Conservation (phyloP, 2,888 invertebrate genomes). For the Adelphocoris suturalis region DNA sequence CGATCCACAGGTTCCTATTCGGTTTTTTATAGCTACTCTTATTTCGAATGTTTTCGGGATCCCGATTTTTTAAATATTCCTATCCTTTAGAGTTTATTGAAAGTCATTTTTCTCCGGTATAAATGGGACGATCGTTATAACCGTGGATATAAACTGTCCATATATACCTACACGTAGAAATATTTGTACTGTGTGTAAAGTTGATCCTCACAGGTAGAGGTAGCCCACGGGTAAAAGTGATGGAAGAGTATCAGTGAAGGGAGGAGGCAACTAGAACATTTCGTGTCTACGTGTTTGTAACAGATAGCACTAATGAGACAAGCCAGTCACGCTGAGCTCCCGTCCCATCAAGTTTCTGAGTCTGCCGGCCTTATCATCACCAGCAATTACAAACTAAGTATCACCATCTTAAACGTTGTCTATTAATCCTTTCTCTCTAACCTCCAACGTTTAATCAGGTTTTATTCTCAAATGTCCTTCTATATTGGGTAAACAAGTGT, state of each 20-base stretch:
- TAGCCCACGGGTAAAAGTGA: neutral
- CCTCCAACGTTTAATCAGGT: neutral
- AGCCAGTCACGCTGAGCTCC: constrained; percentile 36
- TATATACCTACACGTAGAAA: no score
- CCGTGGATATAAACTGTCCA: no score
- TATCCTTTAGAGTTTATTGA: no score
- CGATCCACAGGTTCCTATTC: no score
- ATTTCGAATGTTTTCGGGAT: no score
- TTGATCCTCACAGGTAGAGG: no score
- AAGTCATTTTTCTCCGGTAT: no score
- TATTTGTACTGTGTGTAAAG: no score
- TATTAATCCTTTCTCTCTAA: neutral
- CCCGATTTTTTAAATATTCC: no score
- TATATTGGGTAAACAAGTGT: neutral
- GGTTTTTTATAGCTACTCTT: no score
- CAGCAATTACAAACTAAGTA: neutral
- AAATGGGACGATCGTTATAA: no score
- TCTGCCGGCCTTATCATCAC: constrained; percentile 13
- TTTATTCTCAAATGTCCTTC: neutral
- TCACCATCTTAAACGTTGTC: constrained; percentile 10
- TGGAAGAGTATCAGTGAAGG: neutral
- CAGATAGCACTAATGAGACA: constrained; percentile 52
- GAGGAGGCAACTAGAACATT: neutral
- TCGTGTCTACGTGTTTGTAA: constrained; percentile 18
- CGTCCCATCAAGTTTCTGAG: constrained; percentile 23